phyloP scores from a whole-genome alignment of 2,888 invertebrate genomes.

The Crepidodera aurea region DNA sequence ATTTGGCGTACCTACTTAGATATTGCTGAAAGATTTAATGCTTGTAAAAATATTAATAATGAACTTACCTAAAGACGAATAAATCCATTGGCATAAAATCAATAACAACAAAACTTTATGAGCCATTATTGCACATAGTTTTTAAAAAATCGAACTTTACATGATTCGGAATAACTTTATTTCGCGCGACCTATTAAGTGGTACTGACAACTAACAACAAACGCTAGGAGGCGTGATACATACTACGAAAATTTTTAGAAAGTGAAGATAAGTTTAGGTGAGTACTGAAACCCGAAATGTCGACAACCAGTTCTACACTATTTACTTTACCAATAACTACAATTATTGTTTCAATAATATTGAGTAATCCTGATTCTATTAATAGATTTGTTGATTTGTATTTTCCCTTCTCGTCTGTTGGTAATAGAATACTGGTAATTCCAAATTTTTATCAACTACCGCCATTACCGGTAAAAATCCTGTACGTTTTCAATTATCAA shows the following conservation, averaged over 20 bases:
- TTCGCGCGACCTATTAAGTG: conserved; percentile 2
- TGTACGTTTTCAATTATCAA: too few species aligned
- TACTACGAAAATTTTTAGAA: conserved; percentile 8
- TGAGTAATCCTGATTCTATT: too few species aligned
- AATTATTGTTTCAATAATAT: too few species aligned
- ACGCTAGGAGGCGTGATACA: conserved; percentile 11
- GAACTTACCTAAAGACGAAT: conserved; percentile 1
- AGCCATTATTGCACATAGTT: conserved; percentile 10
- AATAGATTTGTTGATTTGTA: too few species aligned
- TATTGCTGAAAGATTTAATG: not conserved
- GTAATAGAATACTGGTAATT: too few species aligned
- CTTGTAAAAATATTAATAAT: not conserved
- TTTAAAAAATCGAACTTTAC: not conserved
- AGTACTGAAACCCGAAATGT: not conserved
- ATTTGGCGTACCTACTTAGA: too few species aligned
- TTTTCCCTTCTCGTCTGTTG: too few species aligned
- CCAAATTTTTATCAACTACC: too few species aligned
- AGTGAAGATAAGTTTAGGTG: conserved; percentile 7
- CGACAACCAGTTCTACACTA: not conserved
- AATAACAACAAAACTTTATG: not conserved
- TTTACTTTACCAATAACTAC: too few species aligned
- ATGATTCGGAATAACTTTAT: not conserved
- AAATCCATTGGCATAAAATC: not conserved
- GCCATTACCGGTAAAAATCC: too few species aligned
- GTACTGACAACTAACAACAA: not conserved